Conservation (phyloP, 2,888 invertebrate genomes). For the Euproctis similis region DNA sequence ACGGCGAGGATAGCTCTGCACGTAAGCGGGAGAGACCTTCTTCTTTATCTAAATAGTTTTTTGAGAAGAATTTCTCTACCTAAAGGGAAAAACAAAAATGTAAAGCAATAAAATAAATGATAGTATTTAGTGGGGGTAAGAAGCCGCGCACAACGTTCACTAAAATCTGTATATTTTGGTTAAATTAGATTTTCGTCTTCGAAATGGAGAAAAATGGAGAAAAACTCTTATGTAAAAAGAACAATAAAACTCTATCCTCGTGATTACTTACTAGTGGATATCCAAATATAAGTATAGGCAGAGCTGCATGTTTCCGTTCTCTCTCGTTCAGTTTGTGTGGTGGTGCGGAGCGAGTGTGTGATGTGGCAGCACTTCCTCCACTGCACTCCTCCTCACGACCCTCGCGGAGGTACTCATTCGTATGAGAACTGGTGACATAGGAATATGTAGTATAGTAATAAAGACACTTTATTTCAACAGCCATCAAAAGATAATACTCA, state of each 20-base stretch:
- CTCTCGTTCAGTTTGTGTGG: slow-evolving; percentile 81
- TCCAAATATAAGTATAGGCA: slow-evolving; percentile 94
- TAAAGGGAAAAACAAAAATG: slow-evolving; percentile 30
- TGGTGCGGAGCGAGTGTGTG: slow-evolving; percentile 50
- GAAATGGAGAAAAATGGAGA: background rate
- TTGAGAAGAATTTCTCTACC: slow-evolving; percentile 93
- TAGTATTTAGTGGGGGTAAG: too few relatives aligned
- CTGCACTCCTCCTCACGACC: slow-evolving; percentile 61
- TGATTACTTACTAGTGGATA: slow-evolving; percentile 82
- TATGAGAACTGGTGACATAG: slow-evolving; percentile 87
- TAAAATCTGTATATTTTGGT: too few relatives aligned
- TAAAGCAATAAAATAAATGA: background rate
- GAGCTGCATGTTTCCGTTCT: slow-evolving; percentile 90
- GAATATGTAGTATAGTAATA: too few relatives aligned
- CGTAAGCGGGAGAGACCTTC: slow-evolving; percentile 85
- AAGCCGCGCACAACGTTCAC: too few relatives aligned
- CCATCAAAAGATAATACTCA: too few relatives aligned
- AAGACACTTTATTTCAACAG: too few relatives aligned
- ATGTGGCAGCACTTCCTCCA: slow-evolving; percentile 67
- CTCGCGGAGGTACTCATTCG: slow-evolving; percentile 82
- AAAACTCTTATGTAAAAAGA: too few relatives aligned
- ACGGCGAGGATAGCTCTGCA: slow-evolving; percentile 55
- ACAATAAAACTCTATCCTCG: too few relatives aligned
- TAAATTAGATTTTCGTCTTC: too few relatives aligned
- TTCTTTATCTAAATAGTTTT: slow-evolving; percentile 92